Percentiles rank a stretch among this genome's conserved stretches.
Evolutionary conservation across 2,888 invertebrate genomes (phyloP).

Genomic region (Sicus ferrugineus): DNA sequence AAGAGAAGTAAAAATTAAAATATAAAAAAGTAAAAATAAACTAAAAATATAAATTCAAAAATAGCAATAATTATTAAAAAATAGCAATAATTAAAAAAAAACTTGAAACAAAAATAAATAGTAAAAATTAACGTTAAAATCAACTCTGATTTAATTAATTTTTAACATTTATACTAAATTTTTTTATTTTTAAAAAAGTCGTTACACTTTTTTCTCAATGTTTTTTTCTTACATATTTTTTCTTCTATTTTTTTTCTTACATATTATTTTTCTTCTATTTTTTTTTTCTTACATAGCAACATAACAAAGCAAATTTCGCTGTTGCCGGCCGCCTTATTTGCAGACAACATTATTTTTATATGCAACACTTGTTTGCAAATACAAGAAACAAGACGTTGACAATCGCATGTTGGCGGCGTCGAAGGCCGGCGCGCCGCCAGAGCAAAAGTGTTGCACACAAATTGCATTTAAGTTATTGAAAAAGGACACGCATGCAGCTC

Average conservation of each 20-base stretch:
- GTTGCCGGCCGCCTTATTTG: neutral
- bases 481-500: conserved; percentile 27
- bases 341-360: neutral
- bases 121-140: neutral
- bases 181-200: too few relatives aligned
- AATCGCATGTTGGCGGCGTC: neutral
- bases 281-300: too few relatives aligned
- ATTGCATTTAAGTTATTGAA: conserved; percentile 20
- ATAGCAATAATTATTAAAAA: too few relatives aligned
- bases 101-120: neutral
- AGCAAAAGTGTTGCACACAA: neutral
- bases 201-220: too few relatives aligned
- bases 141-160: too few relatives aligned
- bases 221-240: too few relatives aligned
- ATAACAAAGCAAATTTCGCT: too few relatives aligned
- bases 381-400: neutral
- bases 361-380: conserved; percentile 11
- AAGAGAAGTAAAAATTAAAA: neutral
- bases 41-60: neutral
- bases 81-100: too few relatives aligned
- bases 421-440: neutral
- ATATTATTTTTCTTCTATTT: too few relatives aligned
- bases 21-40: too few relatives aligned
- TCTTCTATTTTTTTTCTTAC: too few relatives aligned
- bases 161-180: too few relatives aligned